phyloP scores from a whole-genome alignment of 2,888 invertebrate species.

The Phaedon cochleariae region DNA sequence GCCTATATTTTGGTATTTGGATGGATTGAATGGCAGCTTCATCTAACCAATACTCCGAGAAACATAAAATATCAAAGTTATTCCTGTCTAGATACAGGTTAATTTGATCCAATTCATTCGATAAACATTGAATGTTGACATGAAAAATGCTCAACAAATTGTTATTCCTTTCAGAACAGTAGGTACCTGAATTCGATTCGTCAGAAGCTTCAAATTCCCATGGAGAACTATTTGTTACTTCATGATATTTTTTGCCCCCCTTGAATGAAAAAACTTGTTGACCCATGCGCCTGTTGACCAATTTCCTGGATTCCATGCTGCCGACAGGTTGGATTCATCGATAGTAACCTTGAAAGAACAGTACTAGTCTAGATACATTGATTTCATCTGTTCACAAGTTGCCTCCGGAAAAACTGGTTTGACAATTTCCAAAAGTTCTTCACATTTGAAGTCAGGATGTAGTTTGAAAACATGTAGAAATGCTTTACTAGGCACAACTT shows the following conservation, averaged over 20 bases:
- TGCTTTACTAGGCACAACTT: neutral
- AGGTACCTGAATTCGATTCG: neutral
- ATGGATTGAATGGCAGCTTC: neutral
- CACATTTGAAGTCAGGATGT: conserved; percentile 9
- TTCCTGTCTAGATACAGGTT: conserved; percentile 5
- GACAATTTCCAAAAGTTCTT: conserved; percentile 3
- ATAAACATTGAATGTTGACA: conserved; percentile 2
- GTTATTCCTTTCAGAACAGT: neutral
- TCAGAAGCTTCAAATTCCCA: neutral
- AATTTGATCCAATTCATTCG: conserved; percentile 5
- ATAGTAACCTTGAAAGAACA: neutral
- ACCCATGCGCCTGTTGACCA: neutral
- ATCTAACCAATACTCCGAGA: conserved; percentile 6
- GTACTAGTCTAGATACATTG: conserved; percentile 3
- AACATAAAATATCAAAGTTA: conserved; percentile 7
- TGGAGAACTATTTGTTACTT: neutral
- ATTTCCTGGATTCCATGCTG: neutral
- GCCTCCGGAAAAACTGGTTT: conserved; percentile 9
- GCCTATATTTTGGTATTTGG: conserved; percentile 1
- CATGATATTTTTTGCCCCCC: neutral
- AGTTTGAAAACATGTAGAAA: conserved; percentile 10
- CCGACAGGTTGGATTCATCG: neutral
- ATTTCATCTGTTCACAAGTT: conserved; percentile 10
- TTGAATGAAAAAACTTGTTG: conserved; percentile 5
- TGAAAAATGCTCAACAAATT: conserved; percentile 4